phyloP scores from a whole-genome alignment of 2,888 invertebrate species.

The Anthophora plumipes region DNA sequence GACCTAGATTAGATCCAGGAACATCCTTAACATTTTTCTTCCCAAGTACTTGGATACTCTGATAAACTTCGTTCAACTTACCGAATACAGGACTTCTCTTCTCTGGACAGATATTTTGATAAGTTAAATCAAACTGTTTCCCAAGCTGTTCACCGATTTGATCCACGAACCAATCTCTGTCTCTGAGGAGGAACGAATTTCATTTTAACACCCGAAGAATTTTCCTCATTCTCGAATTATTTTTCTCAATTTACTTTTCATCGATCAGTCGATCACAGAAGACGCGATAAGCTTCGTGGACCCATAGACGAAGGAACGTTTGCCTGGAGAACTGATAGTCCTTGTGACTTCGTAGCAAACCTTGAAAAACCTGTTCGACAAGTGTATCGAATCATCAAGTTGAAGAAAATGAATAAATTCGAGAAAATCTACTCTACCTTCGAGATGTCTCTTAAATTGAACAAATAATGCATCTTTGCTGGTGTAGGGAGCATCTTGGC shows the following conservation, averaged over 20 bases:
- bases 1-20: neutral
- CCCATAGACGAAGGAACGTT: constrained; percentile 92
- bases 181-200: constrained; percentile 84
- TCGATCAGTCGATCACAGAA: constrained; percentile 94
- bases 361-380: constrained; percentile 88
- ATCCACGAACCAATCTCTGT: constrained; percentile 91
- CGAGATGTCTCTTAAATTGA: constrained; percentile 95
- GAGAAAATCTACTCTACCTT: constrained; percentile 86
- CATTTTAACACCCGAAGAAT: neutral
- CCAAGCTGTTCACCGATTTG: constrained; percentile 91
- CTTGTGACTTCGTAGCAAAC: constrained; percentile 91
- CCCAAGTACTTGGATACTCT: too few species aligned
- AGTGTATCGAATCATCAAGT: neutral
- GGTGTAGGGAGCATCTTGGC: constrained; percentile 94
- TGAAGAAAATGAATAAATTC: neutral
- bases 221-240: neutral
- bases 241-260: constrained; percentile 86
- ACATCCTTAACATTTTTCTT: neutral
- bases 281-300: constrained; percentile 94
- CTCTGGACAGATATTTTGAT: constrained; percentile 91
- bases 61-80: constrained; percentile 84
- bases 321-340: constrained; percentile 91
- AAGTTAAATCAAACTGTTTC: constrained; percentile 92
- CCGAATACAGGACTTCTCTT: constrained; percentile 90
- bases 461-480: constrained; percentile 95